Percentiles rank a stretch among this genome's conserved stretches.
Evolutionary conservation across 2,113 vertebrate species (phyloP).

Genomic region (Dasyornis broadbenti): DNA sequence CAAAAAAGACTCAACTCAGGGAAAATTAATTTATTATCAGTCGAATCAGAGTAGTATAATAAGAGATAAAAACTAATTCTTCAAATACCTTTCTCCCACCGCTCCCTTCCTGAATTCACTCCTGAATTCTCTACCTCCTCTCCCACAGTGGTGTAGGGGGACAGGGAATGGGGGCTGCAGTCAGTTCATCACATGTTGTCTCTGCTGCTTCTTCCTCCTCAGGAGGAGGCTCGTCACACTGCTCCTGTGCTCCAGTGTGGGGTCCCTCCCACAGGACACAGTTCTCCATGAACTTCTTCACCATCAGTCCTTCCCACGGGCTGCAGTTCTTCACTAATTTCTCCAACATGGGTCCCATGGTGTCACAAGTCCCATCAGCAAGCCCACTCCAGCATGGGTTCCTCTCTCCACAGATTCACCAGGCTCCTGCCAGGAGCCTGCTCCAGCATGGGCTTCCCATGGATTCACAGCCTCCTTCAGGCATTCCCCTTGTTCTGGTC

Average conservation of each 20-base stretch:
- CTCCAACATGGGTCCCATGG: neutral
- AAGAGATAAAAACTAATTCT: neutral
- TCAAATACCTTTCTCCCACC: neutral
- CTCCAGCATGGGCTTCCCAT: neutral
- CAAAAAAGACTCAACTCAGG: neutral
- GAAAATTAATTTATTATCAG: neutral
- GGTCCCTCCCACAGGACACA: neutral
- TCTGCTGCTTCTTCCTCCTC: neutral
- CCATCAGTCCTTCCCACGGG: neutral
- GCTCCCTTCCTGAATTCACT: neutral
- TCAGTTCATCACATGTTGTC: neutral
- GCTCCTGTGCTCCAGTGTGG: neutral
- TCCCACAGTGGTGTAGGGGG: neutral
- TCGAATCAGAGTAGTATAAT: neutral
- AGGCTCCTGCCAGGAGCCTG: neutral
- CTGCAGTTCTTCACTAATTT: neutral
- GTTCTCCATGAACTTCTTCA: neutral
- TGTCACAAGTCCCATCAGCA: neutral
- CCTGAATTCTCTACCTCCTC: neutral
- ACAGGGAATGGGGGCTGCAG: neutral
- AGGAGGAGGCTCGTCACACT: neutral
- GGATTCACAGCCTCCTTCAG: neutral
- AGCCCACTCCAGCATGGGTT: neutral
- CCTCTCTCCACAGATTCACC: neutral
- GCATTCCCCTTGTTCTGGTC: neutral